phyloP scores from a whole-genome alignment of 2,797 vertebrate species.

The Crocidura indochinensis region DNA sequence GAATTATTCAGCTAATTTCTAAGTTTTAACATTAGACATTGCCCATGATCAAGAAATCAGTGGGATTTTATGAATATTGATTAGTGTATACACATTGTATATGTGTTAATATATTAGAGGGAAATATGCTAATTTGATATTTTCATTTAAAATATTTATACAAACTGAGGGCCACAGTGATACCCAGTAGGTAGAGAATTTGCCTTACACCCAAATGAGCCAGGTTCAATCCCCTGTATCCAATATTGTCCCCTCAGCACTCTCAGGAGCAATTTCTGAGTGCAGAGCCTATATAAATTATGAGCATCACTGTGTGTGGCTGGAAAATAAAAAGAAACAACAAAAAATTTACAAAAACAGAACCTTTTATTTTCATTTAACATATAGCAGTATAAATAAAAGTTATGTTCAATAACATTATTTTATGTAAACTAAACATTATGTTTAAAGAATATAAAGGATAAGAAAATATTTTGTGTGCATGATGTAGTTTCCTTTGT shows the following conservation, averaged over 20 bases:
- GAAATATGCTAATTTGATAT: background rate
- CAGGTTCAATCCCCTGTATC: too few relatives aligned
- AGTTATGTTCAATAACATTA: background rate
- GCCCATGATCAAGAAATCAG: background rate
- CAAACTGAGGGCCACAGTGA: too few relatives aligned
- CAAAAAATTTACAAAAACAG: background rate
- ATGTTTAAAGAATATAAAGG: background rate
- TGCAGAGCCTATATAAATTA: too few relatives aligned
- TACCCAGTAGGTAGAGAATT: too few relatives aligned
- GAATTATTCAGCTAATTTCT: too few relatives aligned
- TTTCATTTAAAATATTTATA: background rate
- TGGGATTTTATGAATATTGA: background rate
- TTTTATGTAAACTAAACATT: slow-evolving; percentile 42
- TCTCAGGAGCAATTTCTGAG: too few relatives aligned
- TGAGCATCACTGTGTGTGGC: too few relatives aligned
- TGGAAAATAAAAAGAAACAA: too few relatives aligned
- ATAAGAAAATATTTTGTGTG: background rate
- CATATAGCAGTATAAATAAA: background rate
- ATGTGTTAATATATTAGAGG: background rate
- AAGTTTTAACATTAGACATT: background rate
- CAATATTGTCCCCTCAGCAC: too few relatives aligned
- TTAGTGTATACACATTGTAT: background rate
- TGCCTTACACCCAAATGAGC: too few relatives aligned
- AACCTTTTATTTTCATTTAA: background rate
- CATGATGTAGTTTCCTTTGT: background rate